Evolutionary conservation across 2,888 invertebrate genomes (phyloP).

Genomic region (Gortyna flavago): DNA sequence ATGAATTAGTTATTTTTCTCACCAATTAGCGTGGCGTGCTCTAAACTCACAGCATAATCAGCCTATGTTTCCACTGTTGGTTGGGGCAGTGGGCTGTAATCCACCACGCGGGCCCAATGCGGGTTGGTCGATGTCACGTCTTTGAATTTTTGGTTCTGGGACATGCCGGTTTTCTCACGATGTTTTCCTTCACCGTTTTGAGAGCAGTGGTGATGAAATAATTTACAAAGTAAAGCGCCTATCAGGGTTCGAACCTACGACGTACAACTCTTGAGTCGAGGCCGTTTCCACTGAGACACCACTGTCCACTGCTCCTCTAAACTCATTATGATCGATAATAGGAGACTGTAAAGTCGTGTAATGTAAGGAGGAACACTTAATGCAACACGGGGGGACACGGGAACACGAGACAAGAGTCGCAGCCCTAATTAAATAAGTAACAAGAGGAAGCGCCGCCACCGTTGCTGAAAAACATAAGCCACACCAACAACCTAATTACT

Average conservation of each 20-base stretch:
- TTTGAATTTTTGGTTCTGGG: neutral
- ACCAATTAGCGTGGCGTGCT: constrained; percentile 23
- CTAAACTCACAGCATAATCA: constrained; percentile 9
- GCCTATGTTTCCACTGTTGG: neutral
- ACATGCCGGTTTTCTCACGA: neutral
- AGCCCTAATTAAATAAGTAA: constrained; percentile 81
- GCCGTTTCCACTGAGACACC: neutral
- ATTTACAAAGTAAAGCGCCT: neutral
- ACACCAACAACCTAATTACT: constrained; percentile 83
- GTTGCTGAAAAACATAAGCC: constrained; percentile 81
- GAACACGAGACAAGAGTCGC: constrained; percentile 61
- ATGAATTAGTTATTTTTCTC: constrained; percentile 10
- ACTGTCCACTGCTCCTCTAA: constrained; percentile 1
- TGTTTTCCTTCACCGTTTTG: neutral
- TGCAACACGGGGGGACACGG: constrained; percentile 55
- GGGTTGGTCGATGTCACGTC: neutral
- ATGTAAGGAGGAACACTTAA: constrained; percentile 57
- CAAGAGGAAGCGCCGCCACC: constrained; percentile 74
- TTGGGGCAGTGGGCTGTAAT: neutral
- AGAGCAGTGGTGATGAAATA: neutral
- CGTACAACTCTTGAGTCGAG: neutral
- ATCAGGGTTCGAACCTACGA: neutral
- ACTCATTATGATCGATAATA: constrained; percentile 51
- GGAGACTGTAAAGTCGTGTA: constrained; percentile 46
- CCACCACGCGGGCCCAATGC: neutral